These are phyloP conservation scores for Drosophila insularis DNA, from an alignment of 1,140 invertebrate genomes.

Conservation along the genomic window DNA sequence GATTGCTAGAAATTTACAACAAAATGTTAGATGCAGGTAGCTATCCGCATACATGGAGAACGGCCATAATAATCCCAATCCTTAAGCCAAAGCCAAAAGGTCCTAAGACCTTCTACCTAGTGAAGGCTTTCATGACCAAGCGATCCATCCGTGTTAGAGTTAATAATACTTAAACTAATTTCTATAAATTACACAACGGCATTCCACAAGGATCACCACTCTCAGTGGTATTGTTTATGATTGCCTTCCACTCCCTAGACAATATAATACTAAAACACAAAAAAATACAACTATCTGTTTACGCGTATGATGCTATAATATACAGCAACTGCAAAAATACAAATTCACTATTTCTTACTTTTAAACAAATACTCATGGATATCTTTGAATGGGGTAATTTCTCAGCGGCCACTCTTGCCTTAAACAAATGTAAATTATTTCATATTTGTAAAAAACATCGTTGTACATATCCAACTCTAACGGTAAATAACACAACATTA, in stretches of 20 bases:
- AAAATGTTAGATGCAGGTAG: neutral
- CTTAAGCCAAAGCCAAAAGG: conserved; percentile 25
- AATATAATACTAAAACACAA: conserved; percentile 21
- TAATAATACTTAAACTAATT: conserved; percentile 6
- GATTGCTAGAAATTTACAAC: conserved; percentile 4
- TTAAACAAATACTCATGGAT: conserved; percentile 5
- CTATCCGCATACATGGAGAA: conserved; percentile 14
- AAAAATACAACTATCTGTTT: conserved; percentile 17
- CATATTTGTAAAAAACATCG: conserved; percentile 2
- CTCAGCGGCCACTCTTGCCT: neutral
- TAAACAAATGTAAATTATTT: neutral
- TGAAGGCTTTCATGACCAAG: conserved; percentile 7
- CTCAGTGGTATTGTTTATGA: conserved; percentile 26
- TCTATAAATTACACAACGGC: conserved; percentile 2
- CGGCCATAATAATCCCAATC: conserved; percentile 26
- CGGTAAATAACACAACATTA: conserved; percentile 15
- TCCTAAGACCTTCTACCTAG: conserved; percentile 7
- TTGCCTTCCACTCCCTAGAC: conserved; percentile 28
- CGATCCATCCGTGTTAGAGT: conserved; percentile 1
- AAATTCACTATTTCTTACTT: conserved; percentile 10
- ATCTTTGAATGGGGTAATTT: too few relatives aligned
- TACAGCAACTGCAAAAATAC: conserved; percentile 25
- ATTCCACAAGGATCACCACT: conserved; percentile 1
- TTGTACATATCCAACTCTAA: conserved; percentile 11
- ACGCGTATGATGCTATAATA: conserved; percentile 25